phyloP scores from a whole-genome alignment of 1,140 invertebrate genomes.

The Papilio dardanus region DNA sequence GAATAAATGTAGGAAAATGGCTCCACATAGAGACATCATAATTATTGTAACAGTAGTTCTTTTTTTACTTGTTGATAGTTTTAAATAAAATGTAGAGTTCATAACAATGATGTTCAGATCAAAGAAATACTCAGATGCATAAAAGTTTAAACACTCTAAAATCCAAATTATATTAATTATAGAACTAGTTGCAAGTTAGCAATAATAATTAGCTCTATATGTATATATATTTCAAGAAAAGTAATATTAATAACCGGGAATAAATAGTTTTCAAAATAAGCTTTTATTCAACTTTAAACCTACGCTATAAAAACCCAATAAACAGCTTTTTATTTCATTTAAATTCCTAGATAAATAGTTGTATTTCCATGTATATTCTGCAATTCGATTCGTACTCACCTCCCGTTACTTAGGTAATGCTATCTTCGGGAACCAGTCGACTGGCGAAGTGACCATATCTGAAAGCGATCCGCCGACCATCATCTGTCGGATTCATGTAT shows the following conservation, averaged over 20 bases:
- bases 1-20: background rate
- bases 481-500: constrained; percentile 19
- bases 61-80: background rate
- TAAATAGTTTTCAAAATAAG: no score
- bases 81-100: background rate
- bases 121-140: no score
- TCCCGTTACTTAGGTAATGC: constrained; percentile 50
- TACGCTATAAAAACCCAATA: no score
- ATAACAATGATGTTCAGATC: background rate
- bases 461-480: constrained; percentile 9
- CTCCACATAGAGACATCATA: background rate
- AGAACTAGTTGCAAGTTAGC: no score
- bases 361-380: background rate
- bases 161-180: no score
- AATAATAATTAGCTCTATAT: no score
- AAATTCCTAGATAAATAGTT: background rate
- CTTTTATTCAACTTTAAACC: no score
- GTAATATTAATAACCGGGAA: no score
- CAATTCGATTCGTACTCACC: constrained; percentile 32
- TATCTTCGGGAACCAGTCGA: constrained; percentile 50
- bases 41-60: background rate
- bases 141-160: no score
- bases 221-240: no score
- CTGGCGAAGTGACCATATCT: constrained; percentile 20
- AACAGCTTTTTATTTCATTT: background rate